Evolutionary conservation across 2,888 invertebrate species (phyloP), one percentile per base, ranked within the genome.

Genomic region (Hydrotaea cyrtoneurina): DNA sequence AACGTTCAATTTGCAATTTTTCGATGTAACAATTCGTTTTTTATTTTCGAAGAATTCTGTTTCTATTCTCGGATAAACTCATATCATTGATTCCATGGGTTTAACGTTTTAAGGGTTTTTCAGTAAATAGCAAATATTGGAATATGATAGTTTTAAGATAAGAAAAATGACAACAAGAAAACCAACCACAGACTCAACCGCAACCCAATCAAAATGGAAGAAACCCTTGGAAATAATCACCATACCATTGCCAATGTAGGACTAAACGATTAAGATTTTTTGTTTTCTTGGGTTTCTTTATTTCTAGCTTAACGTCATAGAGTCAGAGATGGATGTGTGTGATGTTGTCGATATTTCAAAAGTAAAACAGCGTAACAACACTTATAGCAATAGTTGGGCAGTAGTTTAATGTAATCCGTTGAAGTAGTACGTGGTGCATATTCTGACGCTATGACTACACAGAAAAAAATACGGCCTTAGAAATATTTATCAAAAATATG

Each of bases 1-100:
- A 69, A 75, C 26, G 53, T 23, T 73, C 55, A 73, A 66, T 79
- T 66, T 64, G 15, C 62, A 62, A 59, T 75, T 66, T n/a, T 53
- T 72, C 19, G 17, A 53, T 53, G 21, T 79, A 64, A 55, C 64
- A 7, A 1, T 43, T 43, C 15, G 43, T 43, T 15, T 43, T 3
- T 43, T 43, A 43, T 43, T 10, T 43, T 11, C 7, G 4, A 31
- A 31, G 31, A 31, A 31, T 15, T 43, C 15, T 43, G 5, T 43
- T 43, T 43, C 10, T 43, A 2, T 15, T 43, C 43, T 7, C 10
- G 43, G 43, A 10, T 11, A 43, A 43, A 43, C 43, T 7, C 43
- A 13, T 43, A 43, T 43, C 10, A 43, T 7, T 7, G 43, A 43
- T 43, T 13, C 43, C 5, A 43, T 43, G 43, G 15, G 43, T 11